Conservation (phyloP, 2,113 vertebrate species). For the Gambusia affinis region DNA sequence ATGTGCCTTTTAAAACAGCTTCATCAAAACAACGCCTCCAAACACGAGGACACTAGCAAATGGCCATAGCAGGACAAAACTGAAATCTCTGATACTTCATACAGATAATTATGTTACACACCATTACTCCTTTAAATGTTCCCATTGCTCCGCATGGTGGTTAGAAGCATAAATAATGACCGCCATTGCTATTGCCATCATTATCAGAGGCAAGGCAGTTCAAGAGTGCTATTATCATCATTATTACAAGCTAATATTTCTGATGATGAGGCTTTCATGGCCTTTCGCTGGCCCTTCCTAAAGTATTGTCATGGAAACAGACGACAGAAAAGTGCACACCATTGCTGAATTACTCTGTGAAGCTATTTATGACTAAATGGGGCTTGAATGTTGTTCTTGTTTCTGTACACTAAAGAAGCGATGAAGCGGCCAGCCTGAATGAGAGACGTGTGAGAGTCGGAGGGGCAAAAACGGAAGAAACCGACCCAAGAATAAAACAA, state of each 20-base stretch:
- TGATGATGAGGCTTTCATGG: slow-evolving; percentile 69
- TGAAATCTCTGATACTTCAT: slow-evolving; percentile 14
- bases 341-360: slow-evolving; percentile 73
- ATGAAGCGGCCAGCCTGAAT: slow-evolving; percentile 40
- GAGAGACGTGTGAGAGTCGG: slow-evolving; percentile 29
- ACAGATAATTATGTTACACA: slow-evolving; percentile 31
- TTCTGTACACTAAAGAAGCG: slow-evolving; percentile 34
- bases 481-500: slow-evolving; percentile 10
- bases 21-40: slow-evolving; percentile 24
- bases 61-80: slow-evolving; percentile 2
- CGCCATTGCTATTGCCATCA: slow-evolving; percentile 64
- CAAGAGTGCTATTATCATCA: slow-evolving; percentile 72
- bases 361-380: slow-evolving; percentile 74
- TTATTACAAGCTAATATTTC: slow-evolving; percentile 79
- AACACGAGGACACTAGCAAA: slow-evolving; percentile 13
- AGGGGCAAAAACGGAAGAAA: not conserved
- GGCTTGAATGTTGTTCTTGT: slow-evolving; percentile 59
- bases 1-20: slow-evolving; percentile 48
- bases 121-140: slow-evolving; percentile 39
- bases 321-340: slow-evolving; percentile 67
- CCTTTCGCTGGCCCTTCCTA: slow-evolving; percentile 67
- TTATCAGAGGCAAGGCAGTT: slow-evolving; percentile 72
- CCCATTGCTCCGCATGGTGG: slow-evolving; percentile 19
- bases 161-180: slow-evolving; percentile 60
- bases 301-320: slow-evolving; percentile 78